Percentiles rank a stretch among this genome's conserved stretches.
Conservation (phyloP, 2,888 invertebrate species). For the Gandaritis pyraliata region DNA sequence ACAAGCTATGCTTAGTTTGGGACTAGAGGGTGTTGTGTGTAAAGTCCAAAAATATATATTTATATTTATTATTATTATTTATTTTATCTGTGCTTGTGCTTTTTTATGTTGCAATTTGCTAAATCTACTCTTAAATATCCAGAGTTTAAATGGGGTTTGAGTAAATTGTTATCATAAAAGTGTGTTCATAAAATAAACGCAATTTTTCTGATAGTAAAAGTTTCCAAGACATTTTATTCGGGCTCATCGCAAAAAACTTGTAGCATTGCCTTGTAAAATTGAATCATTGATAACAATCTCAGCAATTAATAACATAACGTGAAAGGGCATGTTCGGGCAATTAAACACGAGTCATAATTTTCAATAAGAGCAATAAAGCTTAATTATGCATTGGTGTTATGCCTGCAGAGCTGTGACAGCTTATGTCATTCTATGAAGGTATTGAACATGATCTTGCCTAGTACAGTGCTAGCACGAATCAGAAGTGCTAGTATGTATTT, state of each 20-base stretch:
- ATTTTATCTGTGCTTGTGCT: too few species aligned
- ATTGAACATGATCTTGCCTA: background rate
- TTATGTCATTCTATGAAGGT: constrained; percentile 30
- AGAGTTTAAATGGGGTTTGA: too few species aligned
- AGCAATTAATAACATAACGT: constrained; percentile 31
- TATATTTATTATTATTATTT: too few species aligned
- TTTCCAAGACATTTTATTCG: background rate
- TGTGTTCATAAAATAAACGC: too few species aligned
- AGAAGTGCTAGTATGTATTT: too few species aligned
- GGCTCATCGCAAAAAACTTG: constrained; percentile 4
- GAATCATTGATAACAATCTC: constrained; percentile 19
- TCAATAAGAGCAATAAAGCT: constrained; percentile 35
- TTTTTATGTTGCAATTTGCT: too few species aligned
- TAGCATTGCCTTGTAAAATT: constrained; percentile 2
- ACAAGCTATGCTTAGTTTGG: too few species aligned
- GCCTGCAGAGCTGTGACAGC: constrained; percentile 26
- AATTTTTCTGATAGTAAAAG: background rate
- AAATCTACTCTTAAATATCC: too few species aligned
- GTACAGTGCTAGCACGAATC: too few species aligned
- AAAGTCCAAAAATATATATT: too few species aligned
- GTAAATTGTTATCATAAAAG: too few species aligned
- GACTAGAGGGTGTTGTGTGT: too few species aligned
- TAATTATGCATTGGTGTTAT: constrained; percentile 30
- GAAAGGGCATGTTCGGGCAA: constrained; percentile 30
- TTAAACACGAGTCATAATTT: constrained; percentile 33